Percentiles rank a stretch among this genome's conserved stretches.
These are phyloP conservation scores for Rhinella marina DNA, from an alignment of 2,797 vertebrate genomes.

Conservation along the genomic window DNA sequence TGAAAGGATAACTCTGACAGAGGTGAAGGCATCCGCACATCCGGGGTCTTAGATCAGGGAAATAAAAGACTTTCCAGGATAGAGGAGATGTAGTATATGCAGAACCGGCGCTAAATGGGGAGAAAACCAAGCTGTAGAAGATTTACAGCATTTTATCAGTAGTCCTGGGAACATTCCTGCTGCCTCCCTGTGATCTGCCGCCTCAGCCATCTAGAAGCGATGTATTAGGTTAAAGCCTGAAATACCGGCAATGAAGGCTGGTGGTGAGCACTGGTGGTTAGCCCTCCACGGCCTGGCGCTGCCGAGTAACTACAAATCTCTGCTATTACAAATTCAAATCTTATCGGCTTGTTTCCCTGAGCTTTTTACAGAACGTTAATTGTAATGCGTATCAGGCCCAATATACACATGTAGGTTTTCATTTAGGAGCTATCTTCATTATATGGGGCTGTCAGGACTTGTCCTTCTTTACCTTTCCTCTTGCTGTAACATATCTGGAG, in stretches of 20 bases:
- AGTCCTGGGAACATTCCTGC: neutral
- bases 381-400: no score
- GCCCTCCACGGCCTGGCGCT: slow-evolving; percentile 1
- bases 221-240: neutral
- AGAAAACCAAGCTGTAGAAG: neutral
- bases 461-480: no score
- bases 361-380: slow-evolving; percentile 1
- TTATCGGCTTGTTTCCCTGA: slow-evolving; percentile 32
- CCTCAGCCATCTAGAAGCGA: neutral
- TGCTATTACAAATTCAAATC: slow-evolving; percentile 42
- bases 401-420: no score
- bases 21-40: neutral
- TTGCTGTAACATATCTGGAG: no score
- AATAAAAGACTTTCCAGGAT: neutral
- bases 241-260: neutral
- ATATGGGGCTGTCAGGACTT: no score
- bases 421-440: no score
- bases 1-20: neutral
- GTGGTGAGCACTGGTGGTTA: neutral
- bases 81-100: neutral
- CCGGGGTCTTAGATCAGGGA: neutral
- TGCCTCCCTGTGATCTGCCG: neutral
- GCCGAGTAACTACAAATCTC: slow-evolving; percentile 33
- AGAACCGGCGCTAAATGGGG: no score
- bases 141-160: neutral